Conservation (phyloP, 2,797 vertebrate species). For the Molossus alvarezi region DNA sequence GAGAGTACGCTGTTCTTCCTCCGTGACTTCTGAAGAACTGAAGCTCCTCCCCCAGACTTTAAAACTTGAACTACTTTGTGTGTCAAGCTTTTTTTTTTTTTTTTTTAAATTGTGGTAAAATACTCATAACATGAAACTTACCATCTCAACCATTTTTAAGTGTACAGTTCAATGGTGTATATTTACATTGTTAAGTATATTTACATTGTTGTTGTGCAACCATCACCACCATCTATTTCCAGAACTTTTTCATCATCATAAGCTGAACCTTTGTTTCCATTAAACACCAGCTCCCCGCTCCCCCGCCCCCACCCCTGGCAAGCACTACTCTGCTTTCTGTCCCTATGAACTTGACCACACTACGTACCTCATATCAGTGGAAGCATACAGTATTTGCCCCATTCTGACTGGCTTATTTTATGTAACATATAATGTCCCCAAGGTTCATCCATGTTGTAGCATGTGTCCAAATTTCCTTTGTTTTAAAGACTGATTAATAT, state of each 20-base stretch:
- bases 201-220: background rate
- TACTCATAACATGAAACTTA: background rate
- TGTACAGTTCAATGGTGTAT: background rate
- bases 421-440: background rate
- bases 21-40: background rate
- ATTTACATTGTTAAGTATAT: background rate
- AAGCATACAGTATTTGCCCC: background rate
- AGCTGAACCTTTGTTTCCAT: background rate
- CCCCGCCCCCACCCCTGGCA: background rate
- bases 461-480: conserved; percentile 13
- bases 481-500: background rate
- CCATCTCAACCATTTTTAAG: background rate
- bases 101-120: background rate
- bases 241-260: background rate
- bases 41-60: background rate
- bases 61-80: background rate
- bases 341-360: background rate
- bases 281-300: background rate
- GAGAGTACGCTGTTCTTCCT: conserved; percentile 47
- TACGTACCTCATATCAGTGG: background rate
- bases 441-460: background rate
- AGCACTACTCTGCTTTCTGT: background rate
- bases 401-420: background rate
- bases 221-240: background rate
- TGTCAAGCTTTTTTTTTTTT: background rate